Conservation (phyloP, 23 tunicate species). For the Trididemnum miniatum region DNA sequence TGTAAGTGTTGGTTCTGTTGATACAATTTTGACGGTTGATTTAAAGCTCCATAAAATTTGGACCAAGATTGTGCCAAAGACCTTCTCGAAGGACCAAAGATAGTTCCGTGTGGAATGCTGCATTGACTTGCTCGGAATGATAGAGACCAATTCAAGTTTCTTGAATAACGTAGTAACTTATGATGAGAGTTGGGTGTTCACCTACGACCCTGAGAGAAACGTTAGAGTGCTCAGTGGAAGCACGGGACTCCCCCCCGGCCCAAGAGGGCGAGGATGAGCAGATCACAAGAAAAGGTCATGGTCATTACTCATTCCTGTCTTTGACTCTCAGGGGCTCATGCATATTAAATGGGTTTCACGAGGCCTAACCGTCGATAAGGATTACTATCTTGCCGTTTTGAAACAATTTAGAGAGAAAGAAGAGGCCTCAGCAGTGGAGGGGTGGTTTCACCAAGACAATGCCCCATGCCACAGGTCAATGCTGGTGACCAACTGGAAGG, state of each 20-base stretch:
- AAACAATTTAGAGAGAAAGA: slow-evolving; percentile 15
- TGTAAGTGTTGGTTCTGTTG: slow-evolving; percentile 12
- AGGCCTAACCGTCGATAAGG: slow-evolving; percentile 19
- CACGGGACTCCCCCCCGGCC: slow-evolving; percentile 8
- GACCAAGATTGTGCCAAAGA: slow-evolving; percentile 3
- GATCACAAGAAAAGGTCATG: slow-evolving; percentile 22
- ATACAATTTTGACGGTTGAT: slow-evolving; percentile 17
- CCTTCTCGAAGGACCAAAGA: too few species aligned
- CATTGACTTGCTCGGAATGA: too few species aligned
- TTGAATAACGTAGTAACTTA: slow-evolving; percentile 22
- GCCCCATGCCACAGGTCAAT: slow-evolving; percentile 27
- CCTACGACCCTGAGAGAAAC: slow-evolving; percentile 27
- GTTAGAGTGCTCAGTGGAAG: slow-evolving; percentile 34
- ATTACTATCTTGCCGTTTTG: slow-evolving; percentile 18
- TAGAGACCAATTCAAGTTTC: slow-evolving; percentile 12
- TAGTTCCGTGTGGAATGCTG: too few species aligned
- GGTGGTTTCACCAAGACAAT: slow-evolving; percentile 27
- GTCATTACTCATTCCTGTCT: slow-evolving; percentile 20
- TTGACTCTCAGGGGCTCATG: slow-evolving; percentile 21
- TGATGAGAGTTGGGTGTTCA: slow-evolving; percentile 27
- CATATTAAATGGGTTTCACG: slow-evolving; percentile 23
- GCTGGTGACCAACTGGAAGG: slow-evolving; percentile 12
- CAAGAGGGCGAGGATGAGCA: slow-evolving; percentile 28
- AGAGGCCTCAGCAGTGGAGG: slow-evolving; percentile 17
- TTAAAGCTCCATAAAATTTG: slow-evolving; percentile 13